phyloP scores from a whole-genome alignment of 2,797 vertebrate species.

The Potorous gilbertii region DNA sequence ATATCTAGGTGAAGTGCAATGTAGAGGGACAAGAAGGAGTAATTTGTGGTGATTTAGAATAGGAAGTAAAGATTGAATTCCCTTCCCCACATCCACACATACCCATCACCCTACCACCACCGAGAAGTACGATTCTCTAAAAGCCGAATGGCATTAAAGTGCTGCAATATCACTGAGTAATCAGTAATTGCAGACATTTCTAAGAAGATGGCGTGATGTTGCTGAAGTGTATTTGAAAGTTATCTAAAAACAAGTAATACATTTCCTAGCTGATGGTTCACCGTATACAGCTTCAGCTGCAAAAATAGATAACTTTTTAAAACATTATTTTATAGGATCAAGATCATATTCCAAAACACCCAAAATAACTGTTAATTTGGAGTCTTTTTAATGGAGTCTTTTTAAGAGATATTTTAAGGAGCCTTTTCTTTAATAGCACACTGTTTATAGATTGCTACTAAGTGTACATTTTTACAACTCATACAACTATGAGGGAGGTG shows the following conservation, averaged over 20 bases:
- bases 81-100: background rate
- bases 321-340: constrained; percentile 65
- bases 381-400: no score
- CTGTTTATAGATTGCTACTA: constrained; percentile 39
- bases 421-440: background rate
- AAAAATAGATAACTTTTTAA: constrained; percentile 72
- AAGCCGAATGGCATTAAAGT: constrained; percentile 49
- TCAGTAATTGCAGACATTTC: constrained; percentile 73
- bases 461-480: constrained; percentile 5
- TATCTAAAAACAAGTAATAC: constrained; percentile 79
- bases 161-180: constrained; percentile 59
- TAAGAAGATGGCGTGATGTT: constrained; percentile 73
- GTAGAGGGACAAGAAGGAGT: background rate
- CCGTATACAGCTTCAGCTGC: constrained; percentile 72
- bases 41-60: background rate
- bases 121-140: constrained; percentile 14
- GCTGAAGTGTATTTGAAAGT: constrained; percentile 73
- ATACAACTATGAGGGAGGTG: background rate
- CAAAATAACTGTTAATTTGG: constrained; percentile 31
- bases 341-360: constrained; percentile 51
- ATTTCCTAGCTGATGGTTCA: constrained; percentile 84
- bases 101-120: constrained; percentile 1
- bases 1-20: background rate
- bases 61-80: constrained; percentile 16
- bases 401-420: constrained; percentile 7